These are phyloP conservation scores for Microcebus lehilahytsara DNA, from an alignment of 2,113 vertebrate species.

Conservation along the genomic window DNA sequence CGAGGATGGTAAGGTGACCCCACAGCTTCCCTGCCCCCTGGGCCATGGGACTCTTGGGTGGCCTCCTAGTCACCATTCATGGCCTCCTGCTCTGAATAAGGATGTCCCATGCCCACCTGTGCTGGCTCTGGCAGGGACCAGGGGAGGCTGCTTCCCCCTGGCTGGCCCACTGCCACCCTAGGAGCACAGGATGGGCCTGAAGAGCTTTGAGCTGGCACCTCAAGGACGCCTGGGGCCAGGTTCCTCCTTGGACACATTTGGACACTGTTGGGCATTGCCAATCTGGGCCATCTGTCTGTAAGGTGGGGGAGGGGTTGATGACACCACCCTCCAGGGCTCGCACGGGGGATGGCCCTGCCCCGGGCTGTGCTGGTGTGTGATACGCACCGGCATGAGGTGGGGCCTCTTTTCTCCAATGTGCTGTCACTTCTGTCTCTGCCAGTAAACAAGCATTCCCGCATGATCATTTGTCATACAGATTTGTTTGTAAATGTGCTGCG, in stretches of 20 bases:
- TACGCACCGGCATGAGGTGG: neutral
- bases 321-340: neutral
- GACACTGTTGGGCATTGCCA: neutral
- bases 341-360: fast-evolving
- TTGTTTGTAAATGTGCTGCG: neutral
- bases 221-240: neutral
- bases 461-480: neutral
- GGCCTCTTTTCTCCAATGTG: neutral
- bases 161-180: neutral
- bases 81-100: neutral
- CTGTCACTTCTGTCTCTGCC: neutral
- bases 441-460: neutral
- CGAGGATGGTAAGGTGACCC: constrained; percentile 84
- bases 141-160: neutral
- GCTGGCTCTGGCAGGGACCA: neutral
- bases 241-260: neutral
- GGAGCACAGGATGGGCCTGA: neutral
- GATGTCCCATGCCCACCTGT: fast-evolving
- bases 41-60: neutral
- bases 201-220: neutral
- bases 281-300: neutral
- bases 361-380: no score
- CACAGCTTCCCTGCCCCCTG: neutral
- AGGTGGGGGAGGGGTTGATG: neutral
- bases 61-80: neutral